phyloP scores from a whole-genome alignment of 2,888 invertebrate species.

The Stegana nigrithorax region DNA sequence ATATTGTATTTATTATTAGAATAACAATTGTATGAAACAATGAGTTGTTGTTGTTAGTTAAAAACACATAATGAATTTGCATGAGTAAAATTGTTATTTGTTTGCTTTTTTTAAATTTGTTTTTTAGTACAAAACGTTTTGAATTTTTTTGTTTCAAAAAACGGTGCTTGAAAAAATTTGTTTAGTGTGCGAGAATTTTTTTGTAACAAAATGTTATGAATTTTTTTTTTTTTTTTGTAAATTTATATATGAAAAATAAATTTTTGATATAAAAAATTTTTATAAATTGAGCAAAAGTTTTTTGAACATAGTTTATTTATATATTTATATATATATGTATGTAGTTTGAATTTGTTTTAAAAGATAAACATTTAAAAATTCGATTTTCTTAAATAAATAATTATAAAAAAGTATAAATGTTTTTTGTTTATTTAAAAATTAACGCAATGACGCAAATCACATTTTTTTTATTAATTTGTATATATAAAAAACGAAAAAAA shows the following conservation, averaged over 20 bases:
- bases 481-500: constrained; percentile 39
- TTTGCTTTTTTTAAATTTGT: constrained; percentile 41
- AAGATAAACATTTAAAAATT: constrained; percentile 29
- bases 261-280: not conserved
- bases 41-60: not conserved
- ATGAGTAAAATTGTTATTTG: constrained; percentile 36
- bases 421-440: constrained; percentile 21
- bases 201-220: constrained; percentile 47
- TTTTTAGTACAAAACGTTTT: too few relatives aligned
- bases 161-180: constrained; percentile 51
- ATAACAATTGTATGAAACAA: constrained; percentile 29
- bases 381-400: constrained; percentile 49
- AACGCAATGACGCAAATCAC: constrained; percentile 14
- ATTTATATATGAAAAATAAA: not conserved
- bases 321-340: not conserved
- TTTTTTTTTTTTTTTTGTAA: not conserved
- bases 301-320: too few relatives aligned
- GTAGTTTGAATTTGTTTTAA: not conserved
- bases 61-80: constrained; percentile 13
- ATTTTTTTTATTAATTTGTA: constrained; percentile 27
- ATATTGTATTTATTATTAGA: constrained; percentile 34
- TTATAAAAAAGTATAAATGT: constrained; percentile 18
- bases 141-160: constrained; percentile 44
- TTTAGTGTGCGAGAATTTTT: constrained; percentile 54
- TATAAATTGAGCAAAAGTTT: too few relatives aligned